phyloP scores from a whole-genome alignment of 2,888 invertebrate species.

The Actias luna region DNA sequence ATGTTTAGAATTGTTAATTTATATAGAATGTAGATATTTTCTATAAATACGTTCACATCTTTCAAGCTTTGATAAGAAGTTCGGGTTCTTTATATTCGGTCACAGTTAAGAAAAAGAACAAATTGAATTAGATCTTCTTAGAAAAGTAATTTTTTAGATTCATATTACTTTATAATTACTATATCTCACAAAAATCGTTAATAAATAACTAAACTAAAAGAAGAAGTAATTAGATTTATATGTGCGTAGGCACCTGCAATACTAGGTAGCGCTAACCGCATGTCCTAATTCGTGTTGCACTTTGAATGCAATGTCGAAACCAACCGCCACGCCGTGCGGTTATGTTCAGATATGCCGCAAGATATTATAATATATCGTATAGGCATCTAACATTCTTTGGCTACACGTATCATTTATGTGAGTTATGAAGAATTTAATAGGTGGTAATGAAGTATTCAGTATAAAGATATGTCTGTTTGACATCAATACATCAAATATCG shows the following conservation, averaged over 20 bases:
- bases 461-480: not conserved
- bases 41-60: not conserved
- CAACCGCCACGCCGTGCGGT: slow-evolving; percentile 37
- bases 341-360: slow-evolving; percentile 36
- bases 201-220: not conserved
- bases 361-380: slow-evolving; percentile 22
- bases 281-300: slow-evolving; percentile 45
- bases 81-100: not conserved
- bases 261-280: slow-evolving; percentile 7
- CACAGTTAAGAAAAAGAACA: not conserved
- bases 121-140: not conserved
- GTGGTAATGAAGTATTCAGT: not conserved
- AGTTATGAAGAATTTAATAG: not conserved
- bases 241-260: not conserved
- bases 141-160: not conserved
- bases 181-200: not conserved
- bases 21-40: no score
- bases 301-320: slow-evolving; percentile 53
- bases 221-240: not conserved
- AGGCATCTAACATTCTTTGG: slow-evolving; percentile 19
- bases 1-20: no score
- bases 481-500: not conserved
- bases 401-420: not conserved
- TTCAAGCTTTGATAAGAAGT: not conserved
- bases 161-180: not conserved